A percentile compares a stretch with the other conserved stretches of the same genome.
Conservation (phyloP, 2,113 vertebrate species). For the Platysteira castanea region DNA sequence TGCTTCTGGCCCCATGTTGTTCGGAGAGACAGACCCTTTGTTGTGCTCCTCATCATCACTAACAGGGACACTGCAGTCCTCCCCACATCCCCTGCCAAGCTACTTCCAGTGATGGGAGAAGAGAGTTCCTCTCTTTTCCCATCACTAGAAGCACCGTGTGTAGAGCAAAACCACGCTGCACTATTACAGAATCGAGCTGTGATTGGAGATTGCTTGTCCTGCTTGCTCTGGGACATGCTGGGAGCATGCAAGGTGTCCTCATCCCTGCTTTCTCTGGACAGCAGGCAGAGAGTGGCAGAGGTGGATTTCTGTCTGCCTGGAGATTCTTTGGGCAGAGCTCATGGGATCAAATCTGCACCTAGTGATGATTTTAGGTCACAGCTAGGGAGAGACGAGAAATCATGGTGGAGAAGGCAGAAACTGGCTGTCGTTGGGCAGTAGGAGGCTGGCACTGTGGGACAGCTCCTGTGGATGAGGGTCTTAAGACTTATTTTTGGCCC, state of each 20-base stretch:
- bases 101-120: neutral
- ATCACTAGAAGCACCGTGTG: fast-evolving
- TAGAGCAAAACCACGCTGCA: neutral
- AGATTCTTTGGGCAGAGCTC: neutral
- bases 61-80: neutral
- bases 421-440: neutral
- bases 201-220: neutral
- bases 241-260: neutral
- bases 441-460: neutral
- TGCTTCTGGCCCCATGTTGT: neutral
- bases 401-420: neutral
- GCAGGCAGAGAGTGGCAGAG: neutral
- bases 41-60: neutral
- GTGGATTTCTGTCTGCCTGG: neutral
- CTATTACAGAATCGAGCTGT: neutral
- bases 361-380: neutral
- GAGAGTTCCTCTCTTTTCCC: neutral
- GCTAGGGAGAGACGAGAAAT: neutral
- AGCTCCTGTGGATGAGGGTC: neutral
- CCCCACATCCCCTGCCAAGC: fast-evolving
- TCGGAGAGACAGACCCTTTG: neutral
- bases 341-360: neutral
- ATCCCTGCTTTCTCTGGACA: neutral
- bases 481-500: neutral
- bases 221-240: neutral